Evolutionary conservation across 2,888 invertebrate species (phyloP).

Genomic region (Anticlea derivata): DNA sequence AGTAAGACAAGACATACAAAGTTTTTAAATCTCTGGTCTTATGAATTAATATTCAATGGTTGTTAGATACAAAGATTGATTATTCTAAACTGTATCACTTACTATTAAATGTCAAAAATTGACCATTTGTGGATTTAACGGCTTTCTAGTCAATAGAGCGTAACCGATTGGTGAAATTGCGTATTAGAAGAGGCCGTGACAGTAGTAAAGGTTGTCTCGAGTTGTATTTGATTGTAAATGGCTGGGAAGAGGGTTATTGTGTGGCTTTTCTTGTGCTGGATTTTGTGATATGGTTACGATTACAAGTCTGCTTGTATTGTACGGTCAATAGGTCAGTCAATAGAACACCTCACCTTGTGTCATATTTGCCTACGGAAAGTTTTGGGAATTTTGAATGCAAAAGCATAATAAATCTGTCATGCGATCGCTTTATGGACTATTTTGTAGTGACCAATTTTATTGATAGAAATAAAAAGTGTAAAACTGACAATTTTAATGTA

Average conservation of each 20-base stretch:
- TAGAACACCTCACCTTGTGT: conserved; percentile 45
- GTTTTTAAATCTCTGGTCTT: too few relatives aligned
- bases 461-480: conserved; percentile 75
- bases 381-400: conserved; percentile 63
- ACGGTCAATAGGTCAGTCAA: conserved; percentile 46
- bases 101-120: too few relatives aligned
- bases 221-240: conserved; percentile 23
- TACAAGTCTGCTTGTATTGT: conserved; percentile 39
- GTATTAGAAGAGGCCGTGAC: neutral
- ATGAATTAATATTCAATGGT: too few relatives aligned
- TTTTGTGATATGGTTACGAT: conserved; percentile 41
- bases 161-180: conserved; percentile 5
- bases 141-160: too few relatives aligned
- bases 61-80: too few relatives aligned
- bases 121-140: too few relatives aligned
- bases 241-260: conserved; percentile 9
- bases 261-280: conserved; percentile 28
- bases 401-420: conserved; percentile 72
- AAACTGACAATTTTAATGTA: conserved; percentile 84
- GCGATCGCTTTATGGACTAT: conserved; percentile 80
- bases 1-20: too few relatives aligned
- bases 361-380: conserved; percentile 40
- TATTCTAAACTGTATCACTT: too few relatives aligned
- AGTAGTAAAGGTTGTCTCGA: neutral
- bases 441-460: conserved; percentile 84